A percentile compares a stretch with the other conserved stretches of the same genome.
phyloP scores from a whole-genome alignment of 2,113 vertebrate species.

The Platysternon megacephalum region DNA sequence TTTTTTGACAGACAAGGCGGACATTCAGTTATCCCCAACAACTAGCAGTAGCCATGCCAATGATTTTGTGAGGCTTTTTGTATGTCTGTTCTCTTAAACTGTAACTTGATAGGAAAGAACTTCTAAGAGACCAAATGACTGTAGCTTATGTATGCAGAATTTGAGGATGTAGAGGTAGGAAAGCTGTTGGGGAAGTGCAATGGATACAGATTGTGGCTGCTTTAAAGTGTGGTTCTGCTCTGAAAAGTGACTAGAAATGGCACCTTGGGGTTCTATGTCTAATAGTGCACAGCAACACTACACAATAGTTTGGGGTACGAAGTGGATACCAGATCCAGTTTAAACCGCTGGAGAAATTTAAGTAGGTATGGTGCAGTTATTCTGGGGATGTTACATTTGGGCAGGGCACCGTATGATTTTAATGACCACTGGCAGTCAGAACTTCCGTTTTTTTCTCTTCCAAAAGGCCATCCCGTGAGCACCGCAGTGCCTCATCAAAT shows the following conservation, averaged over 20 bases:
- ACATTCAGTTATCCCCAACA: not conserved
- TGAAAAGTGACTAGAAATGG: not conserved
- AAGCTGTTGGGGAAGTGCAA: not conserved
- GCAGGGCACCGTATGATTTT: not conserved
- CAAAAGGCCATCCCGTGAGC: not conserved
- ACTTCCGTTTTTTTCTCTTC: not conserved
- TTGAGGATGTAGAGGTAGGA: not conserved
- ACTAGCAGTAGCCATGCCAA: not conserved
- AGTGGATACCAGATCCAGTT: not conserved
- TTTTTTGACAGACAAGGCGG: not conserved
- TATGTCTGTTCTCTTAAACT: not conserved
- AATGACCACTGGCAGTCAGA: not conserved
- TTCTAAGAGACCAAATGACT: not conserved
- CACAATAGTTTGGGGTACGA: not conserved
- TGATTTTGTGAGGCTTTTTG: not conserved
- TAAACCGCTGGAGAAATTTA: not conserved
- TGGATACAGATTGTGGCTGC: not conserved
- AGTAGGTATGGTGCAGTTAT: not conserved
- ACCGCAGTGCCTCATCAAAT: not conserved
- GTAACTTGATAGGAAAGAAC: not conserved
- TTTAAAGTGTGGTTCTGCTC: not conserved
- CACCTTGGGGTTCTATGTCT: not conserved
- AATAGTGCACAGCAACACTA: not conserved
- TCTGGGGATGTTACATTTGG: not conserved
- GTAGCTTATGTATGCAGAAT: not conserved